phyloP scores from a whole-genome alignment of 2,113 vertebrate genomes.

The Xiphophorus couchianus region DNA sequence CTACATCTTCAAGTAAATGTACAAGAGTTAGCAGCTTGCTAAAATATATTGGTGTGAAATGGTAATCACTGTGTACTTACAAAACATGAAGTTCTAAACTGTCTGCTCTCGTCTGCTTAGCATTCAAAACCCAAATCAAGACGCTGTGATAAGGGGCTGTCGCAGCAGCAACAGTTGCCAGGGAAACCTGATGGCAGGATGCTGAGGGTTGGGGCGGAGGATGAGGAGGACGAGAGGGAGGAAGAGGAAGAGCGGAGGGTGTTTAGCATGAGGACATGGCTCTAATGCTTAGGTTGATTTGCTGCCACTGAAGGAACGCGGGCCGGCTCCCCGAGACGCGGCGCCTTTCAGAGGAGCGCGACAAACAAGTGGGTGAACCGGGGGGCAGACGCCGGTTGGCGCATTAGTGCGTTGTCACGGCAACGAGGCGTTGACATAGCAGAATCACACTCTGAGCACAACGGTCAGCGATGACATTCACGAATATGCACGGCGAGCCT shows the following conservation, averaged over 20 bases:
- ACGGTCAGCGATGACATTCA: constrained; percentile 71
- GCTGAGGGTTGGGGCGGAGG: constrained; percentile 36
- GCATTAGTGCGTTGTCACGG: constrained; percentile 71
- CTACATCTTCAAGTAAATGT: background rate
- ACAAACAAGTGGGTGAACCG: constrained; percentile 39
- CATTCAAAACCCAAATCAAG: constrained; percentile 74
- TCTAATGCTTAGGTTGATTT: constrained; percentile 61
- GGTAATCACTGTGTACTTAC: background rate
- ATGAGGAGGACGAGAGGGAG: background rate
- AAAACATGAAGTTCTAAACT: constrained; percentile 31
- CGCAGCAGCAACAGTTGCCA: constrained; percentile 81
- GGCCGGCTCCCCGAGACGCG: constrained; percentile 36
- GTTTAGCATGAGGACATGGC: constrained; percentile 39
- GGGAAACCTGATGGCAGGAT: constrained; percentile 78
- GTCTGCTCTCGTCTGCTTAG: constrained; percentile 65
- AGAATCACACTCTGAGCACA: constrained; percentile 56
- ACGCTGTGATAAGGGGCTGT: constrained; percentile 71
- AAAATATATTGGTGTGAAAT: constrained; percentile 5
- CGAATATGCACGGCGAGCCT: constrained; percentile 49
- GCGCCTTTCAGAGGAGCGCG: constrained; percentile 41
- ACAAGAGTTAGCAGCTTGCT: constrained; percentile 5
- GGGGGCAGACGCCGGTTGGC: constrained; percentile 47
- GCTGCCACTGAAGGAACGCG: constrained; percentile 54
- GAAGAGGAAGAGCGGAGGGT: background rate
- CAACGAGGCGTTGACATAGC: constrained; percentile 76